phyloP scores from a whole-genome alignment of 2,113 vertebrate species.

The Albula glossodonta region DNA sequence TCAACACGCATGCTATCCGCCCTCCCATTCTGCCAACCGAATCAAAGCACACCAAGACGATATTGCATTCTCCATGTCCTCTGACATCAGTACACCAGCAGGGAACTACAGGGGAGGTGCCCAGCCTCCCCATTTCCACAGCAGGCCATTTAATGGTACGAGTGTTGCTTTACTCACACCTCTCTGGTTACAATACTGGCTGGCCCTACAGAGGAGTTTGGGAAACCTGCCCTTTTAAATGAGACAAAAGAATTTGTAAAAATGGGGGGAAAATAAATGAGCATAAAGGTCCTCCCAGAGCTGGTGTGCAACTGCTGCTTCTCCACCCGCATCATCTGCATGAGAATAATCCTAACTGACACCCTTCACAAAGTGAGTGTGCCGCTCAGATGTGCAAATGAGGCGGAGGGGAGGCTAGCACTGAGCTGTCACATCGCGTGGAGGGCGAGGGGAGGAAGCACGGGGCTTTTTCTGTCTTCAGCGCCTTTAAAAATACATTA shows the following conservation, averaged over 20 bases:
- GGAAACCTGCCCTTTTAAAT: not conserved
- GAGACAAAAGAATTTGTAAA: not conserved
- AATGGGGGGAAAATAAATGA: not conserved
- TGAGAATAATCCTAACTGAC: constrained; percentile 31
- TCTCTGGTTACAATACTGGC: too few relatives aligned
- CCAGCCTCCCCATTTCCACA: too few relatives aligned
- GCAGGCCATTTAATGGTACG: too few relatives aligned
- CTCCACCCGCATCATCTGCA: constrained; percentile 11
- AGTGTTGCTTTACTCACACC: too few relatives aligned
- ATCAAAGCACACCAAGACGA: not conserved
- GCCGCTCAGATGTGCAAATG: constrained; percentile 34
- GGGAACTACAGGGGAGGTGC: too few relatives aligned
- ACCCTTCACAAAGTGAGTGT: not conserved
- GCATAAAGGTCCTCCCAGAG: not conserved
- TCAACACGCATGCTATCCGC: not conserved
- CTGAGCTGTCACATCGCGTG: not conserved
- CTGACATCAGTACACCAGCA: too few relatives aligned
- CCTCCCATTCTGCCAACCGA: not conserved
- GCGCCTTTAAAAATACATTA: constrained; percentile 36
- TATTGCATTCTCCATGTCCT: not conserved
- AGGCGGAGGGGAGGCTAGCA: constrained; percentile 6
- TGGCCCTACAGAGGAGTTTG: not conserved
- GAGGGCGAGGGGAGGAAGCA: not conserved
- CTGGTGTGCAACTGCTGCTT: not conserved
- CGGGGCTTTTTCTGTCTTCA: constrained; percentile 17